Conservation (phyloP, 2,113 vertebrate genomes). For the Aspidoscelis tigris region DNA sequence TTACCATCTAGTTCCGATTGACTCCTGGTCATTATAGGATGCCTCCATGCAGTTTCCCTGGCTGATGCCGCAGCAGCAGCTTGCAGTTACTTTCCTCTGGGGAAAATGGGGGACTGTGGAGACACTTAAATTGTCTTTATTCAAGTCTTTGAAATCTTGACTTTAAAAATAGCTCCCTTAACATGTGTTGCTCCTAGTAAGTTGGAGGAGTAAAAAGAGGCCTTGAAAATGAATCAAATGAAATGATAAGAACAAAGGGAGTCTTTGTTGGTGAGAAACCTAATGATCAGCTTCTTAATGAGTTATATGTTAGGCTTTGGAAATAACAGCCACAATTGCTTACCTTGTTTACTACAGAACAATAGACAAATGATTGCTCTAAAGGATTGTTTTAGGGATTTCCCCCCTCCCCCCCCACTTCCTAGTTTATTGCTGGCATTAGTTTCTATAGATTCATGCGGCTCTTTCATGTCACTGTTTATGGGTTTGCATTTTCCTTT, state of each 20-base stretch:
- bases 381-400: neutral
- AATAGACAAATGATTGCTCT: accelerated
- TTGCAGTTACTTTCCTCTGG: too few relatives aligned
- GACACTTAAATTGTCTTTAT: conserved; percentile 1
- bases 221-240: conserved; percentile 43
- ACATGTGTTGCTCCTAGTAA: conserved; percentile 3
- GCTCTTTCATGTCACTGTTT: neutral
- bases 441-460: accelerated
- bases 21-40: too few relatives aligned
- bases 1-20: too few relatives aligned
- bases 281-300: conserved; percentile 47
- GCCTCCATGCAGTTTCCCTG: too few relatives aligned
- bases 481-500: neutral
- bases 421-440: neutral
- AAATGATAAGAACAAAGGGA: conserved; percentile 50
- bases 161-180: conserved; percentile 10
- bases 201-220: conserved; percentile 20
- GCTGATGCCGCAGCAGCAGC: too few relatives aligned
- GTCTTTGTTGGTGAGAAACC: conserved; percentile 48
- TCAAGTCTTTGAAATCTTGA: conserved; percentile 28
- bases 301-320: conserved; percentile 40
- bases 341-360: conserved; percentile 31
- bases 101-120: too few relatives aligned
- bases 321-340: conserved; percentile 45
- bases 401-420: too few relatives aligned